Evolutionary conservation across 1,140 invertebrate genomes (phyloP).

Genomic region (Globodera ellingtonae): DNA sequence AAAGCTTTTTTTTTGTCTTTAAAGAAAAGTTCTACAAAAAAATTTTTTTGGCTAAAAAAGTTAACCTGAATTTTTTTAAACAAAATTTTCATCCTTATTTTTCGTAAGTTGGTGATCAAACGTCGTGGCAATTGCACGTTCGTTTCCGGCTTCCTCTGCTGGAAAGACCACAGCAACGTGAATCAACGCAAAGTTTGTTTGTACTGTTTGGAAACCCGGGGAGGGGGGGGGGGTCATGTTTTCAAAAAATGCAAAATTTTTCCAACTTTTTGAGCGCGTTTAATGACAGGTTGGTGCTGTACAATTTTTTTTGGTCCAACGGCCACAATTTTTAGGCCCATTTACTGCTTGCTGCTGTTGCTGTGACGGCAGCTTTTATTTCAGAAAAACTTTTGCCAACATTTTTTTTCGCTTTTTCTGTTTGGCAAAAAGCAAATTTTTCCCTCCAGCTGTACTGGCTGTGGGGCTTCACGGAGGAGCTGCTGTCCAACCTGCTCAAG

Average conservation of each 20-base stretch:
- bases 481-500: constrained; percentile 60
- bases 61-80: not conserved
- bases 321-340: too few relatives aligned
- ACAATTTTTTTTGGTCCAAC: too few relatives aligned
- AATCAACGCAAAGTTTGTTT: not conserved
- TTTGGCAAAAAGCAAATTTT: not conserved
- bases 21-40: not conserved
- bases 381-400: too few relatives aligned
- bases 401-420: too few relatives aligned
- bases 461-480: constrained; percentile 62
- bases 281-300: too few relatives aligned
- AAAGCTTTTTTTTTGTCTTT: not conserved
- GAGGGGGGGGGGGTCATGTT: too few relatives aligned
- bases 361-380: not conserved
- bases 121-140: constrained; percentile 59
- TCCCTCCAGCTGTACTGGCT: constrained; percentile 57
- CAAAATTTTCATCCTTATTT: constrained; percentile 20
- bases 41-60: not conserved
- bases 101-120: constrained; percentile 64
- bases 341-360: too few relatives aligned
- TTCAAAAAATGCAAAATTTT: too few relatives aligned
- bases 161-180: constrained; percentile 33
- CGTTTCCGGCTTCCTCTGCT: constrained; percentile 59
- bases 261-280: too few relatives aligned
- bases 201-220: not conserved